phyloP scores from a whole-genome alignment of 2,113 vertebrate species.

The Caracal caracal region DNA sequence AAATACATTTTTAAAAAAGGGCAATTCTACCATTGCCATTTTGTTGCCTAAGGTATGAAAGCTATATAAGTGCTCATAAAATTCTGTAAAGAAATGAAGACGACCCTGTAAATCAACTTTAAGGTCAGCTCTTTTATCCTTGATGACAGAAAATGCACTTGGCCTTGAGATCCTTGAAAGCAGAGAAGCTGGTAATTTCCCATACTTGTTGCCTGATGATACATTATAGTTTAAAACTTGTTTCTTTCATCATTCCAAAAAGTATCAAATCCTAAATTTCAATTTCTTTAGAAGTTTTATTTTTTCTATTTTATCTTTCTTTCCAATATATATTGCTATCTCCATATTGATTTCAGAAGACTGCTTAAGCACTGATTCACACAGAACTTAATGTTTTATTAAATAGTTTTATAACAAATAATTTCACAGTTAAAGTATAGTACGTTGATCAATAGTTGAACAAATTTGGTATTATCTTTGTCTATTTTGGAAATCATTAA shows the following conservation, averaged over 20 bases:
- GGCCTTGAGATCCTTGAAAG: constrained; percentile 21
- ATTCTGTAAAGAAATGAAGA: constrained; percentile 11
- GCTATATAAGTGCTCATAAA: constrained; percentile 38
- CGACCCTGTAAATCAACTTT: neutral
- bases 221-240: neutral
- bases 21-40: neutral
- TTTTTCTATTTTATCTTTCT: neutral
- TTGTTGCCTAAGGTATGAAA: constrained; percentile 28
- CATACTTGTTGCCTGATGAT: neutral
- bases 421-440: neutral
- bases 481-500: neutral
- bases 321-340: neutral
- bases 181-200: neutral
- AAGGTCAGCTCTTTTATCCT: neutral
- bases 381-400: neutral
- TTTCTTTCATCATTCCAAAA: neutral
- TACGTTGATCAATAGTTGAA: neutral
- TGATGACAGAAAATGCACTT: neutral
- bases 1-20: constrained; percentile 25
- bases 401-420: neutral
- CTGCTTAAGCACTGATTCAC: neutral
- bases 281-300: neutral
- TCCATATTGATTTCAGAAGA: neutral
- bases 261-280: neutral
- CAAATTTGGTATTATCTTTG: neutral